A percentile compares a stretch with the other conserved stretches of the same genome.
These are phyloP conservation scores for Orchestes rusci DNA, from an alignment of 2,888 invertebrate genomes.

Conservation along the genomic window DNA sequence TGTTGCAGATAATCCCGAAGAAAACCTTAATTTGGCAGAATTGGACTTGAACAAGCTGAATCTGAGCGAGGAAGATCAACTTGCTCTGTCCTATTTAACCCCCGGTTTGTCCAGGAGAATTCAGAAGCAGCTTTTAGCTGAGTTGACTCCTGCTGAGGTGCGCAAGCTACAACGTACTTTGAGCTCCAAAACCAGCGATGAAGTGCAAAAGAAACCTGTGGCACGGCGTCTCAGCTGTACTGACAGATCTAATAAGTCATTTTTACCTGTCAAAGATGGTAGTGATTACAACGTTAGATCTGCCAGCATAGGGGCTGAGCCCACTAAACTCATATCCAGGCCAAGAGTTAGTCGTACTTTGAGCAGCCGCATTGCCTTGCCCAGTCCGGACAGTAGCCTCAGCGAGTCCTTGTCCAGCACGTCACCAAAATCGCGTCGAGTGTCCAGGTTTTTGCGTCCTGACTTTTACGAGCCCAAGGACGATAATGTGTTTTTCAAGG, in stretches of 20 bases:
- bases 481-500: constrained; percentile 58
- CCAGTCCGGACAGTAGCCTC: constrained; percentile 39
- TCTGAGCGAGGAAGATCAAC: constrained; percentile 62
- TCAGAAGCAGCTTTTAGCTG: constrained; percentile 63
- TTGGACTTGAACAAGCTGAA: constrained; percentile 62
- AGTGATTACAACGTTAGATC: constrained; percentile 30
- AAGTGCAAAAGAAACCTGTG: constrained; percentile 17
- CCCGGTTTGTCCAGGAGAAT: constrained; percentile 64
- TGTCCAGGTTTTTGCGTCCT: constrained; percentile 68
- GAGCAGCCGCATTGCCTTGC: constrained; percentile 29
- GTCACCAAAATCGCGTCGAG: constrained; percentile 47
- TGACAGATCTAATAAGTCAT: constrained; percentile 26
- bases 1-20: constrained; percentile 36
- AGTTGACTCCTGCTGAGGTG: constrained; percentile 63
- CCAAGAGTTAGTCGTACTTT: constrained; percentile 32
- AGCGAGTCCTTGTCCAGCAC: constrained; percentile 36
- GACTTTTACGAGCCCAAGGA: constrained; percentile 64
- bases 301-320: constrained; percentile 32
- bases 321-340: constrained; percentile 28
- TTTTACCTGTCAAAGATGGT: constrained; percentile 33
- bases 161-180: constrained; percentile 59
- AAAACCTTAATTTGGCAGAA: constrained; percentile 45
- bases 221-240: neutral
- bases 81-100: constrained; percentile 61
- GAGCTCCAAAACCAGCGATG: constrained; percentile 43